phyloP scores from a whole-genome alignment of 2,113 vertebrate genomes.

The Coptodon rendalli region DNA sequence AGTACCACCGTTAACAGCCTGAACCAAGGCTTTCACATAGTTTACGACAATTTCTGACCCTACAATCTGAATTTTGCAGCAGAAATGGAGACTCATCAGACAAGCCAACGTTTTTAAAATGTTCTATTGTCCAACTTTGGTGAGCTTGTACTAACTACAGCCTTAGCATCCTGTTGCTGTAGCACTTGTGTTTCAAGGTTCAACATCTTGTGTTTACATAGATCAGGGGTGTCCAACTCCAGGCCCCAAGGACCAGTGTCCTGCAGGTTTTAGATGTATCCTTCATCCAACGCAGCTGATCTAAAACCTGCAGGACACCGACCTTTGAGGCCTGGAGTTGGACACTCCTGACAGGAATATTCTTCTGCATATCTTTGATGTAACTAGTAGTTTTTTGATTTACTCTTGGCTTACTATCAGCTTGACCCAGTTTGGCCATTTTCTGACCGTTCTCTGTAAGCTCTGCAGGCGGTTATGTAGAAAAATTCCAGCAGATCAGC shows the following conservation, averaged over 20 bases:
- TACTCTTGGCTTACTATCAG: not conserved
- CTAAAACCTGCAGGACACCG: not conserved
- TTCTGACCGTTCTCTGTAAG: not conserved
- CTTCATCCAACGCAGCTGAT: not conserved
- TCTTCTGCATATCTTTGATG: not conserved
- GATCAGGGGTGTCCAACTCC: not conserved
- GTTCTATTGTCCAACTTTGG: not conserved
- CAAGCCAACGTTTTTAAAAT: not conserved
- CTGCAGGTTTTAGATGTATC: not conserved
- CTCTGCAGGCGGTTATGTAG: not conserved
- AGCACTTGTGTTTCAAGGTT: not conserved
- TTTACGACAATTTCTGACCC: not conserved
- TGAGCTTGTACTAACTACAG: not conserved
- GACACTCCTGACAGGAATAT: not conserved
- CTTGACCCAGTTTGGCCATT: not conserved
- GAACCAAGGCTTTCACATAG: not conserved
- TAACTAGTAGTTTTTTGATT: not conserved
- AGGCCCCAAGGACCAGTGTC: not conserved
- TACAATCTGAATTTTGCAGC: not conserved
- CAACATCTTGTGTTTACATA: not conserved
- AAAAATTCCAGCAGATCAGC: not conserved
- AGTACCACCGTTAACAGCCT: not conserved
- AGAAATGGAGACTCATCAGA: not conserved
- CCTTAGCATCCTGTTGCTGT: not conserved
- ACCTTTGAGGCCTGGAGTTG: not conserved